Evolutionary conservation across 2,113 vertebrate genomes (phyloP).

Genomic region (Ammospiza nelsoni): DNA sequence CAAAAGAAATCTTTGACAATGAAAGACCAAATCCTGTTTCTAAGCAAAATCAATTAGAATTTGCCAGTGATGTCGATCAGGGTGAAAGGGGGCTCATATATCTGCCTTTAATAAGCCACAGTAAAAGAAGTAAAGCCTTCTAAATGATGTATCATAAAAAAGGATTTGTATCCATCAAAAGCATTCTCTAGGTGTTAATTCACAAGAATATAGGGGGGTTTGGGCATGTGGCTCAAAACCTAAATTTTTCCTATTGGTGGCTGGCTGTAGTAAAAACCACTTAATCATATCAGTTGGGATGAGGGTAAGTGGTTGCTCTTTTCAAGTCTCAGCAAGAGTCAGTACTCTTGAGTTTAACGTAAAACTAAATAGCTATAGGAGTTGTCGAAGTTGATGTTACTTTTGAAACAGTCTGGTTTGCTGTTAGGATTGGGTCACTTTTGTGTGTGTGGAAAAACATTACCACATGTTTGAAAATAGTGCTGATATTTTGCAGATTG

Average conservation of each 20-base stretch:
- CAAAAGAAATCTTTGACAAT: slow-evolving; percentile 8
- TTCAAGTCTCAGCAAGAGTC: slow-evolving; percentile 66
- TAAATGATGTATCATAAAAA: slow-evolving; percentile 6
- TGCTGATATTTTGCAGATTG: slow-evolving; percentile 84
- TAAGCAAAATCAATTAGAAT: slow-evolving; percentile 5
- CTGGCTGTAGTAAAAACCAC: not conserved
- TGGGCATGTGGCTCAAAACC: not conserved
- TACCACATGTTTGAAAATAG: slow-evolving; percentile 89
- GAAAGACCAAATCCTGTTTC: not conserved
- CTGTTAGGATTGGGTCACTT: slow-evolving; percentile 78
- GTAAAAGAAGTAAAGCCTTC: slow-evolving; percentile 21
- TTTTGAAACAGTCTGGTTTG: slow-evolving; percentile 75
- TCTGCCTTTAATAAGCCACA: slow-evolving; percentile 31
- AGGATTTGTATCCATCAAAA: slow-evolving; percentile 27
- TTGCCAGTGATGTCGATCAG: not conserved
- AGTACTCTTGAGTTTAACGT: slow-evolving; percentile 72
- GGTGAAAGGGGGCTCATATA: not conserved
- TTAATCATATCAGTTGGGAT: not conserved
- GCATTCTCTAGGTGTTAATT: slow-evolving; percentile 39
- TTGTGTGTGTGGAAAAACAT: slow-evolving; percentile 86
- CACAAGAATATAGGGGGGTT: not conserved
- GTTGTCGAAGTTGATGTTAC: slow-evolving; percentile 81
- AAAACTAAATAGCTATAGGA: slow-evolving; percentile 73
- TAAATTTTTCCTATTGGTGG: not conserved
- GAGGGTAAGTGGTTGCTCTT: not conserved